Conservation (phyloP, 2,888 invertebrate species). For the Tachina lurida region DNA sequence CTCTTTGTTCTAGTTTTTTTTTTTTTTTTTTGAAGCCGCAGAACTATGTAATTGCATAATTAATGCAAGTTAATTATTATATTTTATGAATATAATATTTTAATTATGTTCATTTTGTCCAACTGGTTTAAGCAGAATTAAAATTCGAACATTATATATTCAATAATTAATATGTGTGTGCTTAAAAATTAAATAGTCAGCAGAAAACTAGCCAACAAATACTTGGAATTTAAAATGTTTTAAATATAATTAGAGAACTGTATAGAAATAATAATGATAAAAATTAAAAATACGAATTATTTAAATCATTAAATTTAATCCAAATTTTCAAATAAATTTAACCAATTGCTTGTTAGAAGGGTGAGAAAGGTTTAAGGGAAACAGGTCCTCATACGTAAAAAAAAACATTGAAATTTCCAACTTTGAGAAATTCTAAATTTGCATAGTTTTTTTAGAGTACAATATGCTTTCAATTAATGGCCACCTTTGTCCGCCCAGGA, state of each 20-base stretch:
- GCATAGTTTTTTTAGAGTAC: too few species aligned
- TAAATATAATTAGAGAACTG: background rate
- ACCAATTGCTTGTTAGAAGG: too few species aligned
- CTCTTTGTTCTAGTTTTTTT: constrained; percentile 7
- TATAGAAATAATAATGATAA: background rate
- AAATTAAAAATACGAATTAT: background rate
- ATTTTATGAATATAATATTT: constrained; percentile 50
- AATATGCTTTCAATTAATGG: too few species aligned
- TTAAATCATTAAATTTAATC: too few species aligned
- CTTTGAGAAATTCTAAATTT: too few species aligned
- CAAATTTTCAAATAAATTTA: too few species aligned
- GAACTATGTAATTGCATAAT: constrained; percentile 46
- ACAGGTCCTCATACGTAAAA: background rate
- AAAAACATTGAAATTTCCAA: too few species aligned
- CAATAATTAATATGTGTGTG: background rate
- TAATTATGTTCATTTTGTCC: constrained; percentile 45
- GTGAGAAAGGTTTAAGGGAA: too few species aligned
- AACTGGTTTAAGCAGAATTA: background rate
- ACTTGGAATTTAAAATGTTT: background rate
- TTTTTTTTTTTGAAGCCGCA: background rate
- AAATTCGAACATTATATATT: constrained; percentile 20
- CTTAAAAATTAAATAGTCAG: constrained; percentile 6
- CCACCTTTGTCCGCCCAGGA: too few species aligned
- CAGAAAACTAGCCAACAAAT: background rate
- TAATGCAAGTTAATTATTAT: constrained; percentile 56